Evolutionary conservation across 2,113 vertebrate genomes (phyloP).

Genomic region (Bujurquina vittata): DNA sequence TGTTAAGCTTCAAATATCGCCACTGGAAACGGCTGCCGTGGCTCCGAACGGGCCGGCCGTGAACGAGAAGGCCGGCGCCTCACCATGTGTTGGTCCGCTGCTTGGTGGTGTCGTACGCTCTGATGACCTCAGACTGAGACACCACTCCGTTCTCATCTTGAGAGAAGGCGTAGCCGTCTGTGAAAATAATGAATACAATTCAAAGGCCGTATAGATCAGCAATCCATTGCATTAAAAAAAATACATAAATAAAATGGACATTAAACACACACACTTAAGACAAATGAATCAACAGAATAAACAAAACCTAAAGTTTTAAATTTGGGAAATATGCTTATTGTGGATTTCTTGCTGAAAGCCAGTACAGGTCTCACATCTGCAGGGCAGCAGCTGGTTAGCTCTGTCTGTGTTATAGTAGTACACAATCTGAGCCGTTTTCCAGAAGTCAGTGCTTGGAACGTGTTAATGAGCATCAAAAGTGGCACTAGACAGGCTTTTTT

Average conservation of each 20-base stretch:
- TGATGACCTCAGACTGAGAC: constrained; percentile 97
- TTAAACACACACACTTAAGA: background rate
- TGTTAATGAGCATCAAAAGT: background rate
- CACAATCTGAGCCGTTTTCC: background rate
- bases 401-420: background rate
- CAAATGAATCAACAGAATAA: constrained; percentile 16
- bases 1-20: constrained; percentile 52
- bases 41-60: constrained; percentile 47
- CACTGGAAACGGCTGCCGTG: constrained; percentile 33
- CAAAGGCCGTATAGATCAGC: background rate
- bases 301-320: background rate
- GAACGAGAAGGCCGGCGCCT: constrained; percentile 62
- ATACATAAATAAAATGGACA: background rate
- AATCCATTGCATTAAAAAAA: background rate
- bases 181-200: background rate
- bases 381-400: background rate
- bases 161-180: constrained; percentile 98
- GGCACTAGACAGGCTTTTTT: background rate
- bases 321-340: constrained; percentile 8
- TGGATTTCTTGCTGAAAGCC: background rate
- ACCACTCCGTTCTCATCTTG: constrained; percentile 99
- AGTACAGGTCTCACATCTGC: background rate
- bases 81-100: constrained; percentile 93
- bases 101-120: constrained; percentile 98
- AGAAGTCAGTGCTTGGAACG: background rate